Conservation (phyloP, 2,797 vertebrate genomes). For the Tangara arthus region DNA sequence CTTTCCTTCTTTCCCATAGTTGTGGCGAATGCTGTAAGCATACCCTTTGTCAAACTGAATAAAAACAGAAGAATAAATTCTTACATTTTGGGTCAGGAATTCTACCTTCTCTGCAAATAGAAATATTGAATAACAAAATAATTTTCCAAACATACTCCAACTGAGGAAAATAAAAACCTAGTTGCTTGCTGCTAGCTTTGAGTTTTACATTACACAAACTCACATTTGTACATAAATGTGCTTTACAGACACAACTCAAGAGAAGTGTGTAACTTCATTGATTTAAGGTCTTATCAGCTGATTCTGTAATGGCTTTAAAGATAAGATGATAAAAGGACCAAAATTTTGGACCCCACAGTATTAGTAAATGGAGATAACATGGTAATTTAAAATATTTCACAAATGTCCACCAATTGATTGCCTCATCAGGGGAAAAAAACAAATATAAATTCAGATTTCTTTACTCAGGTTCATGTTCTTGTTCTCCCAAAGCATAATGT, state of each 20-base stretch:
- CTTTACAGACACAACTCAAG: background rate
- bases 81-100: constrained; percentile 66
- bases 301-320: background rate
- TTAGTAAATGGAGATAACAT: background rate
- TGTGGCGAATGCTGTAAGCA: constrained; percentile 94
- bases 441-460: background rate
- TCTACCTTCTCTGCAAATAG: constrained; percentile 71
- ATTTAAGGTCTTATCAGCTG: background rate
- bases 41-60: constrained; percentile 97
- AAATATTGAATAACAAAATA: constrained; percentile 75
- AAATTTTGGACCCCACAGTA: background rate
- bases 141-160: background rate
- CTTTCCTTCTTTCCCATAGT: constrained; percentile 95
- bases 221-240: rapidly evolving
- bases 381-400: background rate
- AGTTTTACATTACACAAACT: background rate
- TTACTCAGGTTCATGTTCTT: background rate
- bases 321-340: background rate
- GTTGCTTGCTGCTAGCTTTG: background rate
- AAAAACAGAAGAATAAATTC: background rate
- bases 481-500: background rate
- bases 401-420: background rate
- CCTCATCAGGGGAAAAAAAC: background rate
- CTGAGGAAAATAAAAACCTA: background rate
- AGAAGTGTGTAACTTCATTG: background rate